These are phyloP conservation scores for Caenorhabditis sulstoni DNA, from an alignment of 2,888 invertebrate species.

Conservation along the genomic window DNA sequence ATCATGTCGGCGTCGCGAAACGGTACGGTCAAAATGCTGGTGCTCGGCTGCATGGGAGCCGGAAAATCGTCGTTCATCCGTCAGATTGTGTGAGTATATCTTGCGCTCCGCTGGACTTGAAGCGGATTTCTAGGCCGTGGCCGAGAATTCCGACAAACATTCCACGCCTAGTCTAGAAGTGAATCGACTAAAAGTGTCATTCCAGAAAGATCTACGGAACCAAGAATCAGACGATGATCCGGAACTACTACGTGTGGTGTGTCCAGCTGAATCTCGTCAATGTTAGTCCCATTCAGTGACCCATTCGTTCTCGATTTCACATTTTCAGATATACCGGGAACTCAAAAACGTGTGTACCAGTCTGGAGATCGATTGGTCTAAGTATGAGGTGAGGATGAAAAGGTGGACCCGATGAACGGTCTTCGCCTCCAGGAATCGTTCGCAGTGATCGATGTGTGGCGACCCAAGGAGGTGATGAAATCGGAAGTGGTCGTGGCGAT, in stretches of 20 bases:
- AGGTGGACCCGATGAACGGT: neutral
- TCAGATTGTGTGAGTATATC: conserved; percentile 55
- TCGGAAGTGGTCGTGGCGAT: conserved; percentile 34
- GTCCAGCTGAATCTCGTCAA: conserved; percentile 18
- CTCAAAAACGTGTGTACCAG: conserved; percentile 24
- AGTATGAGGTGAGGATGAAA: conserved; percentile 11
- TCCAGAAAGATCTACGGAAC: conserved; percentile 18
- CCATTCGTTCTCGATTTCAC: neutral
- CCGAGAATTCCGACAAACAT: too few species aligned
- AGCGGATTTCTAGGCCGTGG: too few species aligned
- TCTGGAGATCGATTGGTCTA: conserved; percentile 12
- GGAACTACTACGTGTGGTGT: conserved; percentile 22
- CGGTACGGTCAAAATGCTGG: conserved; percentile 16
- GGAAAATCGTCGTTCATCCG: conserved; percentile 64
- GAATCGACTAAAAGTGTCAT: too few species aligned
- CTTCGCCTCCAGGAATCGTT: conserved; percentile 46
- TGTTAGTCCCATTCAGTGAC: conserved; percentile 11
- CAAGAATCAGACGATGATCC: neutral
- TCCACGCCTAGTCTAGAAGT: too few species aligned
- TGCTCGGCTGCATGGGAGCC: conserved; percentile 60
- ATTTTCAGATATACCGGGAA: conserved; percentile 44
- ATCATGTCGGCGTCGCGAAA: neutral
- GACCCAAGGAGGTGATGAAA: conserved; percentile 54
- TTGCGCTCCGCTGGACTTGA: too few species aligned
- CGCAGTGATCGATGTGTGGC: conserved; percentile 41